These are phyloP conservation scores for Neotoma lepida DNA, from an alignment of 2,113 vertebrate genomes.

Conservation along the genomic window DNA sequence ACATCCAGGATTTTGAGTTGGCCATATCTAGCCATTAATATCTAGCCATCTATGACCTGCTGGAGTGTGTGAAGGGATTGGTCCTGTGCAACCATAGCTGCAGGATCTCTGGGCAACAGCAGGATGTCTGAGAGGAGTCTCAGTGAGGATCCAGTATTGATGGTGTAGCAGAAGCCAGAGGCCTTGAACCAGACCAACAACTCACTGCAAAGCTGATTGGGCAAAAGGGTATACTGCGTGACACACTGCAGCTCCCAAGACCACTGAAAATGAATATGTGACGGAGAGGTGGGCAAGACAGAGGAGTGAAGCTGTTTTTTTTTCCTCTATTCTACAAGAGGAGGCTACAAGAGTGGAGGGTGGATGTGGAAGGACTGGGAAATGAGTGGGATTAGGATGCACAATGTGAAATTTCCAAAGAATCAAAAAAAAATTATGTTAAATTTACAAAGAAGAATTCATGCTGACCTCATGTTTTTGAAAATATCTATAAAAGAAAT, in stretches of 20 bases:
- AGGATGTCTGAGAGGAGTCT: neutral
- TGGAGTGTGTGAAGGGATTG: neutral
- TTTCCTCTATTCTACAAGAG: neutral
- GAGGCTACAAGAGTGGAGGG: neutral
- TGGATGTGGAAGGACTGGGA: neutral
- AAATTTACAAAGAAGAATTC: neutral
- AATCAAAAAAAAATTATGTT: neutral
- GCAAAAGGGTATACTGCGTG: neutral
- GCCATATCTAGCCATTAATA: neutral
- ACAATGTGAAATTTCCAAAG: neutral
- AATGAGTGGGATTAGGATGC: neutral
- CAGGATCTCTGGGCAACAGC: neutral
- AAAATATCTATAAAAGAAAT: constrained; percentile 16
- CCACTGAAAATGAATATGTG: neutral
- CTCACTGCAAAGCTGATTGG: neutral
- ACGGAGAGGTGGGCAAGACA: neutral
- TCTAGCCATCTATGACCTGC: neutral
- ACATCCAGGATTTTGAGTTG: neutral
- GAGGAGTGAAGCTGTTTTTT: neutral
- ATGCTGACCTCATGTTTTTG: neutral
- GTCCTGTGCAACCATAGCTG: neutral
- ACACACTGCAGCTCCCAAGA: neutral
- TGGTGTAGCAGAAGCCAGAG: neutral
- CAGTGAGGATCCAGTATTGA: neutral
- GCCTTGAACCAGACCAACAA: neutral